Percentiles rank a stretch among this genome's conserved stretches.
Evolutionary conservation across 2,888 invertebrate genomes (phyloP).

Genomic region (Pheosia tremula): DNA sequence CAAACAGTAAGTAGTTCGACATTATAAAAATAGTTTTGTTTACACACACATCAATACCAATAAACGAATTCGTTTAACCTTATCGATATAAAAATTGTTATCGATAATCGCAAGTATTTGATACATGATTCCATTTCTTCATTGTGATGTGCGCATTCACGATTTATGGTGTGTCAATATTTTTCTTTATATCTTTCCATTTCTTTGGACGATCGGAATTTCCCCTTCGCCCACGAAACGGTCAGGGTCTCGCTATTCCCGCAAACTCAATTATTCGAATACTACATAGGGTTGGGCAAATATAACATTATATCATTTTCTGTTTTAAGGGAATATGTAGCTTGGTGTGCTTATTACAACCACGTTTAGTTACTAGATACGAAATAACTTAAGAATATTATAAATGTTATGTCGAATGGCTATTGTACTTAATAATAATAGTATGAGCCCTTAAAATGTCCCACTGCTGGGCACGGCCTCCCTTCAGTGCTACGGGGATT

Average conservation of each 20-base stretch:
- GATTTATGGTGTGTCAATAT: slow-evolving; percentile 27
- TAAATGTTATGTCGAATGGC: too few species aligned
- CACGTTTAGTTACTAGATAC: too few species aligned
- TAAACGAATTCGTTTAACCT: background rate
- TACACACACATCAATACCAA: too few species aligned
- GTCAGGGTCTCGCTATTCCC: slow-evolving; percentile 23
- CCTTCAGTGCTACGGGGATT: too few species aligned
- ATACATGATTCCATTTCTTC: slow-evolving; percentile 26
- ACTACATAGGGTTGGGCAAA: background rate
- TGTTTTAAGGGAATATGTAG: background rate
- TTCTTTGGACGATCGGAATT: slow-evolving; percentile 30
- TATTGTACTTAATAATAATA: too few species aligned
- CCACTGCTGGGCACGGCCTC: too few species aligned
- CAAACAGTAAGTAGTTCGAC: too few species aligned
- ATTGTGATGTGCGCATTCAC: slow-evolving; percentile 18
- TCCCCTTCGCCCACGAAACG: slow-evolving; percentile 15
- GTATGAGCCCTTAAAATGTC: too few species aligned
- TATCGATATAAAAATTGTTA: slow-evolving; percentile 12
- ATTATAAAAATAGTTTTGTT: too few species aligned
- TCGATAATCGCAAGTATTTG: slow-evolving; percentile 29
- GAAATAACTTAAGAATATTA: too few species aligned
- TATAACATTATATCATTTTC: background rate
- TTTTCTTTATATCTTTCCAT: slow-evolving; percentile 13
- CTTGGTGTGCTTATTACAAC: background rate
- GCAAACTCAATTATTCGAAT: slow-evolving; percentile 35